A percentile compares a stretch with the other conserved stretches of the same genome.
These are phyloP conservation scores for Lepidochitona cinerea DNA, from an alignment of 2,888 invertebrate genomes.

Conservation along the genomic window DNA sequence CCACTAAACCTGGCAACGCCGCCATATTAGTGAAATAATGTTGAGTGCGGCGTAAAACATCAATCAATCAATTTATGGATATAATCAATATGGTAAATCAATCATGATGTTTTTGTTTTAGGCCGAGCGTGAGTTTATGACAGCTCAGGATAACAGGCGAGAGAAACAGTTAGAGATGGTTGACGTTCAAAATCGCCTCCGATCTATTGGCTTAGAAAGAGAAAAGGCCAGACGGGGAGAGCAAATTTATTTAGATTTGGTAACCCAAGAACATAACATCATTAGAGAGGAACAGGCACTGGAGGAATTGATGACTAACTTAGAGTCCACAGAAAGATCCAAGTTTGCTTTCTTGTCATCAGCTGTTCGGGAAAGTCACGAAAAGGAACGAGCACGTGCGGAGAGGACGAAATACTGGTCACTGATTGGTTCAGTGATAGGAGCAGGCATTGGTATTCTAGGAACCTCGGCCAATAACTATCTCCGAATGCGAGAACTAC, in stretches of 20 bases:
- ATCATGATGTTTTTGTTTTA: slow-evolving; percentile 33
- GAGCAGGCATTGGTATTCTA: slow-evolving; percentile 76
- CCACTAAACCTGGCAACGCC: too few relatives aligned
- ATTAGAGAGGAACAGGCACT: slow-evolving; percentile 71
- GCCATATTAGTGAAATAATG: too few relatives aligned
- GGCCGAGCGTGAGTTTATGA: slow-evolving; percentile 63
- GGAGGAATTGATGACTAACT: slow-evolving; percentile 76
- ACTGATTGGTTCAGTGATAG: slow-evolving; percentile 81
- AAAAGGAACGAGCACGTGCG: slow-evolving; percentile 84
- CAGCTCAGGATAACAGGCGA: slow-evolving; percentile 55
- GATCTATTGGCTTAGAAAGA: slow-evolving; percentile 82
- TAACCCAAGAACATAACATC: slow-evolving; percentile 76
- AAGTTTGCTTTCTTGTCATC: slow-evolving; percentile 80
- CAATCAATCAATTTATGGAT: too few relatives aligned
- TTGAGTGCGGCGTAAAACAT: too few relatives aligned
- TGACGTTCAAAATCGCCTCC: slow-evolving; percentile 72
- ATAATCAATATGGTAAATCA: not conserved
- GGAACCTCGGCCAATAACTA: slow-evolving; percentile 80
- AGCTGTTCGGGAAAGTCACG: slow-evolving; percentile 85
- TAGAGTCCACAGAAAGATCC: slow-evolving; percentile 82
- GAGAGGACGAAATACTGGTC: slow-evolving; percentile 90
- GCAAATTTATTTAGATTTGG: slow-evolving; percentile 81
- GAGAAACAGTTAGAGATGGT: slow-evolving; percentile 49
- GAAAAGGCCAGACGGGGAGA: slow-evolving; percentile 85
- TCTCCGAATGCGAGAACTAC: slow-evolving; percentile 78